Percentiles rank a stretch among this genome's conserved stretches.
phyloP scores from a whole-genome alignment of 1,140 invertebrate genomes.

The Diabrotica undecimpunctata region DNA sequence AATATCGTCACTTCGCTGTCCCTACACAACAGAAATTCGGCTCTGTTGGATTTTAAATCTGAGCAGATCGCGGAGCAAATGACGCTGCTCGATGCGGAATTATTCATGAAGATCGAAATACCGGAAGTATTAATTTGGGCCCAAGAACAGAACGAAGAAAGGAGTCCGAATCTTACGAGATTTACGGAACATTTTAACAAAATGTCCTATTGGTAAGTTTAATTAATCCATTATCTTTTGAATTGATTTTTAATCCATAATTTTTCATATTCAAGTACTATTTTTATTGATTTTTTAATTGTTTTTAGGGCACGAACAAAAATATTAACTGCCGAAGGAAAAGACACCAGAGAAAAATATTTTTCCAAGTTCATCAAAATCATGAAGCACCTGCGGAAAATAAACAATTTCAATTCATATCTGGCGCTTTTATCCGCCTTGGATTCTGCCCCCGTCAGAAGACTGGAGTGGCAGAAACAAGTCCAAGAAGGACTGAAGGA shows the following conservation, averaged over 20 bases:
- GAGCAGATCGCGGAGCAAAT: constrained; percentile 94
- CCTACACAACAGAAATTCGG: constrained; percentile 56
- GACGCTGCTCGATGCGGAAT: constrained; percentile 91
- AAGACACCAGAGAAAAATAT: constrained; percentile 93
- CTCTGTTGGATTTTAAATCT: constrained; percentile 89
- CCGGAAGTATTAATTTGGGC: constrained; percentile 97
- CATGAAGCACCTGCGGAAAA: constrained; percentile 94
- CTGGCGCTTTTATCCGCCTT: constrained; percentile 92
- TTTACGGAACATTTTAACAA: constrained; percentile 99
- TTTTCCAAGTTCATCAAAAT: constrained; percentile 98
- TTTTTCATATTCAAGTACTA: no score
- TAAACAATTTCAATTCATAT: constrained; percentile 99
- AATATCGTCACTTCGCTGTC: constrained; percentile 34
- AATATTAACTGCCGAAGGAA: constrained; percentile 76
- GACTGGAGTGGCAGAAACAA: constrained; percentile 92
- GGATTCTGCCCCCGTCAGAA: constrained; percentile 90
- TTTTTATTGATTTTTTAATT: background rate
- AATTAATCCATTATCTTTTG: no score
- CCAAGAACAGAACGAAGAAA: constrained; percentile 93
- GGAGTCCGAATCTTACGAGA: constrained; percentile 90
- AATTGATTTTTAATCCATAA: no score
- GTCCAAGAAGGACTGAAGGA: constrained; percentile 91
- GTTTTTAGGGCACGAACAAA: constrained; percentile 67
- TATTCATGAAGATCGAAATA: constrained; percentile 96
- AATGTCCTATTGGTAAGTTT: constrained; percentile 90